Evolutionary conservation across 1,140 invertebrate species (phyloP).

Genomic region (Ceratitis capitata): DNA sequence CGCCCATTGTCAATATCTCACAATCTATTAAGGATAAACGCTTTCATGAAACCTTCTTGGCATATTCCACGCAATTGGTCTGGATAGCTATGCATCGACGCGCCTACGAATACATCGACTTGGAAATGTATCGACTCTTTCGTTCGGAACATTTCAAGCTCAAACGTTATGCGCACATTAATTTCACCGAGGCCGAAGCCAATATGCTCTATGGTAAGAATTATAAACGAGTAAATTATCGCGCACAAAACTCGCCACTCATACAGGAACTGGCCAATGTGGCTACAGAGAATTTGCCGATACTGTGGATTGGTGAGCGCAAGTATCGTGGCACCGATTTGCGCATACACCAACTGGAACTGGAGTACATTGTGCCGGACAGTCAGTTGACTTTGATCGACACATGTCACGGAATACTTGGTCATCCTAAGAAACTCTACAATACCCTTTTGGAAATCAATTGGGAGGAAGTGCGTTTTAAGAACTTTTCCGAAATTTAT

Average conservation of each 20-base stretch:
- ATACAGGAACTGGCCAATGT: slow-evolving; percentile 54
- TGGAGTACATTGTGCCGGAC: slow-evolving; percentile 58
- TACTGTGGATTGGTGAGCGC: slow-evolving; percentile 60
- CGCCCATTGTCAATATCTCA: slow-evolving; percentile 54
- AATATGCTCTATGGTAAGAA: slow-evolving; percentile 55
- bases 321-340: slow-evolving; percentile 59
- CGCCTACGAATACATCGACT: slow-evolving; percentile 55
- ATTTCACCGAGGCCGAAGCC: slow-evolving; percentile 49
- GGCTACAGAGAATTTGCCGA: slow-evolving; percentile 51
- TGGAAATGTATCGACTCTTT: slow-evolving; percentile 60
- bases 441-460: slow-evolving; percentile 54
- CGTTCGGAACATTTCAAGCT: slow-evolving; percentile 58
- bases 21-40: slow-evolving; percentile 50
- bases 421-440: slow-evolving; percentile 55
- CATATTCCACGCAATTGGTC: slow-evolving; percentile 53
- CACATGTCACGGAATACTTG: slow-evolving; percentile 55
- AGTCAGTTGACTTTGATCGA: slow-evolving; percentile 58
- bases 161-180: slow-evolving; percentile 46
- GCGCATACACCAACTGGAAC: slow-evolving; percentile 53
- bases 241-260: slow-evolving; percentile 54
- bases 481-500: slow-evolving; percentile 49
- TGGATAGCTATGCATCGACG: slow-evolving; percentile 59
- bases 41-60: slow-evolving; percentile 58
- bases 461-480: slow-evolving; percentile 52
- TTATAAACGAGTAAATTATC: slow-evolving; percentile 55